phyloP scores from a whole-genome alignment of 2,888 invertebrate species.

The Calephelis perditalis region DNA sequence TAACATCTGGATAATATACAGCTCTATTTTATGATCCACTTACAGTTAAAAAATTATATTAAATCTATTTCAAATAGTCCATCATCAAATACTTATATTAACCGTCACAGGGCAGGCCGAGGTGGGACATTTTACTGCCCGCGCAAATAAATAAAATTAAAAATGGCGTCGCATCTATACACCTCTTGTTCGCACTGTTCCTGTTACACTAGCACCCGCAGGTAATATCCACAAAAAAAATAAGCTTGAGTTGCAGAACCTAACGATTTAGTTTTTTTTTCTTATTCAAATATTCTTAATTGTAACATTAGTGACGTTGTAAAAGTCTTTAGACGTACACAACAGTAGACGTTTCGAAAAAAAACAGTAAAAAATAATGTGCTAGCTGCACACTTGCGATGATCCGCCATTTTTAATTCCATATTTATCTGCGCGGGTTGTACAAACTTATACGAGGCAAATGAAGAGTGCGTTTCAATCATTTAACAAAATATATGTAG shows the following conservation, averaged over 20 bases:
- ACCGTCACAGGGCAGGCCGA: constrained; percentile 39
- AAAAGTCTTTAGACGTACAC: no score
- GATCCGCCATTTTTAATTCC: constrained; percentile 7
- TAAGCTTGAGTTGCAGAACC: no score
- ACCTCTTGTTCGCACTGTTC: no score
- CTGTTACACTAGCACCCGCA: no score
- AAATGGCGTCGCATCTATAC: no score
- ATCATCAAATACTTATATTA: constrained; percentile 53
- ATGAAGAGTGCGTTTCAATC: constrained; percentile 55
- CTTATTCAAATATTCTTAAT: no score
- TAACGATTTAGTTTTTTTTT: no score
- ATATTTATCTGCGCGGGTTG: background rate
- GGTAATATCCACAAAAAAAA: no score
- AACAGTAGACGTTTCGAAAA: no score
- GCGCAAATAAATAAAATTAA: no score
- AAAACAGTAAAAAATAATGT: no score
- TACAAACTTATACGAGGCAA: constrained; percentile 44
- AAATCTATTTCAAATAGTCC: constrained; percentile 73
- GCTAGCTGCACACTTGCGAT: background rate
- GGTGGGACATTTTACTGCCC: constrained; percentile 39
- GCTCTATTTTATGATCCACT: constrained; percentile 69
- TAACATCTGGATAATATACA: constrained; percentile 77
- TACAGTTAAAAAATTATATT: constrained; percentile 56
- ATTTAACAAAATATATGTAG: constrained; percentile 69
- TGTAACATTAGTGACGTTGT: no score